Evolutionary conservation across 37 sponge, comb jelly and placozoan genomes (phyloP).

Genomic region (Geodia barretti): DNA sequence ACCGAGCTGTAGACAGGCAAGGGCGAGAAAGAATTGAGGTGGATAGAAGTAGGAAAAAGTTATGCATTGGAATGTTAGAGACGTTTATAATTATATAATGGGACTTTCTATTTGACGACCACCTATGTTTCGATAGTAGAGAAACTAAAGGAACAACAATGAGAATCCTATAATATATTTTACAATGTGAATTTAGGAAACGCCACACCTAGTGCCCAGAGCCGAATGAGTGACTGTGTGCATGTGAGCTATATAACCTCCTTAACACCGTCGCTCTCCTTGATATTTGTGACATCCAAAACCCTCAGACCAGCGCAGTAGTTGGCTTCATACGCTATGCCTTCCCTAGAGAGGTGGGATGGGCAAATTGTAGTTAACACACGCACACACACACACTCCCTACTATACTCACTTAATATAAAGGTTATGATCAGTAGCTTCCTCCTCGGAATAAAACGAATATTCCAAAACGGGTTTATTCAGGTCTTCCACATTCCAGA

Average conservation of each 20-base stretch:
- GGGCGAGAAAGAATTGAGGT: neutral
- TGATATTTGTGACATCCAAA: slow-evolving; percentile 47
- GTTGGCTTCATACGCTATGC: slow-evolving; percentile 68
- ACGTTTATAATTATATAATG: too few species aligned
- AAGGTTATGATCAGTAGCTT: slow-evolving; percentile 71
- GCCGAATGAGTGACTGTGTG: too few species aligned
- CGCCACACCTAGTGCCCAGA: too few species aligned
- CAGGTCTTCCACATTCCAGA: slow-evolving; percentile 72
- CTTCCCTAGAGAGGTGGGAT: slow-evolving; percentile 39
- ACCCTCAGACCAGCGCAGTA: slow-evolving; percentile 81
- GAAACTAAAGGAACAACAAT: too few species aligned
- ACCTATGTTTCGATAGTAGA: too few species aligned
- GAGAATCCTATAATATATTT: too few species aligned
- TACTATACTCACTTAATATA: slow-evolving; percentile 58
- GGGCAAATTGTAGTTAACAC: too few species aligned
- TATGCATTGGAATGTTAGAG: too few species aligned
- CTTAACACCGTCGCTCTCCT: neutral
- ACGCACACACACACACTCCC: slow-evolving; percentile 20
- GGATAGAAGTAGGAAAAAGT: neutral
- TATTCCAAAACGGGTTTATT: slow-evolving; percentile 15
- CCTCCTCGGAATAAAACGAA: slow-evolving; percentile 40
- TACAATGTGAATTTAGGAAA: too few species aligned
- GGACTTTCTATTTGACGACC: too few species aligned
- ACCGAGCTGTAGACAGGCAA: slow-evolving; percentile 40
- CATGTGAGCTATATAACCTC: too few species aligned